Base-by-base conservation (phyloP, 2,113 vertebrate genomes). In the Tetrax tetrax region DNA sequence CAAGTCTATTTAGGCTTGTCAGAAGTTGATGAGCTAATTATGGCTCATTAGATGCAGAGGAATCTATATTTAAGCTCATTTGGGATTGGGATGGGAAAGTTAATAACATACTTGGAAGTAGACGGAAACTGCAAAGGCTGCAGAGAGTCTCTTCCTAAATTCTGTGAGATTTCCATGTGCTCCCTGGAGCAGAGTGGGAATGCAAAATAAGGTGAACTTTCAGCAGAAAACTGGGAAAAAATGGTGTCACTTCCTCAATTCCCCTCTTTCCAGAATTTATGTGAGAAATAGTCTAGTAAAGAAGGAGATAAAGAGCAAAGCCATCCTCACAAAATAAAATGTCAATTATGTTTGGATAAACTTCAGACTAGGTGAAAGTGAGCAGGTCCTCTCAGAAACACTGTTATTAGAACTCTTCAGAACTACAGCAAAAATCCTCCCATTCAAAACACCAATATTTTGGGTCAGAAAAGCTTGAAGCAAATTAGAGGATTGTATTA, bases 61-160 rank as follows among this genome's bases (percentile, higher is more conserved):
- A 95, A 81, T 91, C 86, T 89, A 84, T 79, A 93, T 87, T 95
- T 92, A 92, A 93, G 72, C 53, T 91, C 65, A 71, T 69, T 94
- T 93, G 72, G 83, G 38, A 27, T 78, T 74, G 48, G 57, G 45
- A 75, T 84, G 41, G 61, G 76, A 50, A 71, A 89, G 57, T 68
- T 95, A 96, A 88, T 90, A 70, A 87, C n/a, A 54, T 23, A 71
- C 68, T 61, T 91, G 76, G 47, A 68, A 75, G 13, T 50, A 81
- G 38, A 91, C 45, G 37, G 27, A 92, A 87, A 71, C 38, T 71
- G 28, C 56, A 64, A 82, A 65, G 80, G 27, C 29, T 82, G 27
- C 21, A 81, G 85, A 64, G 48, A 51, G 41, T 86, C 21, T 90
- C 13, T 57, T 76, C 38, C n/a, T 57, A 82, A 82, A 89, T 51